phyloP scores from a whole-genome alignment of 35 echinoderm and acorn worm species.

The Ophiothrix spiculata region DNA sequence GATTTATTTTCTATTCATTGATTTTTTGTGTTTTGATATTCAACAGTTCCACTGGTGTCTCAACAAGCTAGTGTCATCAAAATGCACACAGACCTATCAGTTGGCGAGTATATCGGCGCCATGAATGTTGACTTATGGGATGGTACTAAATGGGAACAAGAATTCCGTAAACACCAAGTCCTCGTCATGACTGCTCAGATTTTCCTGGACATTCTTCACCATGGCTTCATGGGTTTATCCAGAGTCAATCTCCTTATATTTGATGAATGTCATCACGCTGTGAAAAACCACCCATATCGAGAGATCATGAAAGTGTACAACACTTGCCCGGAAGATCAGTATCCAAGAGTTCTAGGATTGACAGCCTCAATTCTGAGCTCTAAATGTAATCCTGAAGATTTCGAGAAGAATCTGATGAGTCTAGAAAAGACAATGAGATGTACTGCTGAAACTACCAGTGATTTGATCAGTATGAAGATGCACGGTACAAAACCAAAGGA shows the following conservation, averaged over 20 bases:
- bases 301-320: slow-evolving; percentile 67
- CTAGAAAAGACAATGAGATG: slow-evolving; percentile 64
- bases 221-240: slow-evolving; percentile 43
- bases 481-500: slow-evolving; percentile 93
- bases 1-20: too few relatives aligned
- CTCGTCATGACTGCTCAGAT: slow-evolving; percentile 63
- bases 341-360: slow-evolving; percentile 68
- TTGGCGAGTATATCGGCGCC: slow-evolving; percentile 27
- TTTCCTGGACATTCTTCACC: slow-evolving; percentile 66
- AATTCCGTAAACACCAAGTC: slow-evolving; percentile 68
- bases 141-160: slow-evolving; percentile 18
- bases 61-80: slow-evolving; percentile 53
- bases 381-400: slow-evolving; percentile 44
- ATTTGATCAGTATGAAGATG: slow-evolving; percentile 51
- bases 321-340: neutral
- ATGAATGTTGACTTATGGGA: neutral
- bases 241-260: slow-evolving; percentile 80
- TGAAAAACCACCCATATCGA: slow-evolving; percentile 54
- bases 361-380: slow-evolving; percentile 74
- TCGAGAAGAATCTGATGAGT: slow-evolving; percentile 53
- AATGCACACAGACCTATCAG: slow-evolving; percentile 72
- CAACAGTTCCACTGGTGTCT: slow-evolving; percentile 37
- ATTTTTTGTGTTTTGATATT: too few relatives aligned
- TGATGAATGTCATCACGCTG: slow-evolving; percentile 70
- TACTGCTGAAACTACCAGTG: slow-evolving; percentile 49